phyloP scores from a whole-genome alignment of 2,797 vertebrate species.

The Leuciscus waleckii region DNA sequence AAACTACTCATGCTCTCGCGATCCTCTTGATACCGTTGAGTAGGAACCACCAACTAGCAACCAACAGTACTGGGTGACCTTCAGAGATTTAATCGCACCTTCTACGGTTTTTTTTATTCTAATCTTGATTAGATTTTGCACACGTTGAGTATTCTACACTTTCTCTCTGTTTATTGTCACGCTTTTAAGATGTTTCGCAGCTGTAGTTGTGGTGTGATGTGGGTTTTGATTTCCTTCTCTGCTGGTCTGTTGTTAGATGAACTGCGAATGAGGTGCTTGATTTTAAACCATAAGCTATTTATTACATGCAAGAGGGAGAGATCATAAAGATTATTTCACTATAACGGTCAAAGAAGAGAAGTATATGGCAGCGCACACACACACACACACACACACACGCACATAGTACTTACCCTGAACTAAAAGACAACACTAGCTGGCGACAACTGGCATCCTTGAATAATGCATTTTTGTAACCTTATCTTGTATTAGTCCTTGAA shows the following conservation, averaged over 20 bases:
- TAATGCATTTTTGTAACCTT: slow-evolving; percentile 8
- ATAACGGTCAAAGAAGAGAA: neutral
- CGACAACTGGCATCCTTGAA: slow-evolving; percentile 12
- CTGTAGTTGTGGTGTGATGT: slow-evolving; percentile 27
- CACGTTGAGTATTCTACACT: neutral
- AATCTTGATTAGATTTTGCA: neutral
- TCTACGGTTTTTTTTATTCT: neutral
- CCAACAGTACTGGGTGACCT: neutral
- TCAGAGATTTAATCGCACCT: slow-evolving; percentile 4
- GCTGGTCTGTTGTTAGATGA: slow-evolving; percentile 25
- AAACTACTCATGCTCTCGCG: neutral
- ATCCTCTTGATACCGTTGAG: neutral
- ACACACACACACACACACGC: neutral
- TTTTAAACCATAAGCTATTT: slow-evolving; percentile 8
- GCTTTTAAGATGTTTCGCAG: slow-evolving; percentile 38
- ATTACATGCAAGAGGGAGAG: neutral
- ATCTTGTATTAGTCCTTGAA: slow-evolving; percentile 35
- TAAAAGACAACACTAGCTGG: slow-evolving; percentile 11
- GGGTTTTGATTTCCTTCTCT: slow-evolving; percentile 30
- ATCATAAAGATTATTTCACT: slow-evolving; percentile 5
- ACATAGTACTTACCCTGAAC: neutral
- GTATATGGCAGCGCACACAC: neutral
- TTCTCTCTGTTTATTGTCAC: slow-evolving; percentile 33
- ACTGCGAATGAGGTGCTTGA: neutral
- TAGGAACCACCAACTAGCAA: neutral